These are phyloP conservation scores for Chloroclysta siterata DNA, from an alignment of 2,888 invertebrate genomes.

Conservation along the genomic window DNA sequence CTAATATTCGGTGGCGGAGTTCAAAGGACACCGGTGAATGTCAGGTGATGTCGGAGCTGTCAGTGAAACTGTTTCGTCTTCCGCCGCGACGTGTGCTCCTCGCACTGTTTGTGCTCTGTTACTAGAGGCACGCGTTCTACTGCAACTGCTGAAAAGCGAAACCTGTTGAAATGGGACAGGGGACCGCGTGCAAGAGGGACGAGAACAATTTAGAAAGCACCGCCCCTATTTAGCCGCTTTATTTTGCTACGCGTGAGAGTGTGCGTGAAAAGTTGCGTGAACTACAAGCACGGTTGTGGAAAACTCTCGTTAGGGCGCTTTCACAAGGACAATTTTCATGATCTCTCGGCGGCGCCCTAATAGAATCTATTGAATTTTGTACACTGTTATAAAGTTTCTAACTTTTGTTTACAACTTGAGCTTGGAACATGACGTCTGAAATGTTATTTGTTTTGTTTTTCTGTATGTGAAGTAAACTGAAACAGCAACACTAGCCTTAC, in stretches of 20 bases:
- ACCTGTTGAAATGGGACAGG: constrained; percentile 84
- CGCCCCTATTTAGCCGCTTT: constrained; percentile 71
- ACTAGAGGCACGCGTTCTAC: constrained; percentile 81
- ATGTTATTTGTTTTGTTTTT: constrained; percentile 27
- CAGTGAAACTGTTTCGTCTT: constrained; percentile 81
- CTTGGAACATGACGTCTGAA: constrained; percentile 27
- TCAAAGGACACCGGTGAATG: constrained; percentile 69
- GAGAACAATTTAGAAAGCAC: constrained; percentile 46
- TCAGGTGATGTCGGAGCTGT: constrained; percentile 77
- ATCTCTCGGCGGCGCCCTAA: constrained; percentile 57
- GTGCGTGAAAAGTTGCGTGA: constrained; percentile 80
- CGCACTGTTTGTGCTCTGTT: constrained; percentile 80
- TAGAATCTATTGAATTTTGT: constrained; percentile 60
- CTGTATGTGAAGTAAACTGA: constrained; percentile 1
- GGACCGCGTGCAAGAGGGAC: constrained; percentile 70
- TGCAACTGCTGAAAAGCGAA: constrained; percentile 82
- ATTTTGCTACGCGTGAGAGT: constrained; percentile 72
- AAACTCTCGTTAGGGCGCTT: constrained; percentile 80
- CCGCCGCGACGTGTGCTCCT: constrained; percentile 76
- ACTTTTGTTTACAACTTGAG: constrained; percentile 37
- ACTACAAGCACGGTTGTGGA: constrained; percentile 75
- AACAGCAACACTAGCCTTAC: neutral
- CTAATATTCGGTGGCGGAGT: constrained; percentile 63
- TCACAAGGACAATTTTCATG: constrained; percentile 73
- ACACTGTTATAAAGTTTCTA: constrained; percentile 39